Evolutionary conservation across 2,888 invertebrate genomes (phyloP), one percentile per base, ranked within the genome.

Genomic region (Amblyteles armatorius): DNA sequence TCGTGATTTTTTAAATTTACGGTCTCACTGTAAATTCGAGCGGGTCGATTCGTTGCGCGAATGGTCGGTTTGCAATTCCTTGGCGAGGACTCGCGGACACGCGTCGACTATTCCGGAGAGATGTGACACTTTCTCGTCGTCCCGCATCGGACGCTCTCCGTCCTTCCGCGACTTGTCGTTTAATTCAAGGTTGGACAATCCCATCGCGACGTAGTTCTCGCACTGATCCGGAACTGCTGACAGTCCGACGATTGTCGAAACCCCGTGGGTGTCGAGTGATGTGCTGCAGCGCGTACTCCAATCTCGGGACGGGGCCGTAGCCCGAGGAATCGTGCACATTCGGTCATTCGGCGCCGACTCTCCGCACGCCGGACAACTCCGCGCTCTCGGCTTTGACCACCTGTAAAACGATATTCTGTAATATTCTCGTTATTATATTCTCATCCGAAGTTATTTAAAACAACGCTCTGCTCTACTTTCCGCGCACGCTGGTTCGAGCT

Each of bases 251-350:
- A 76, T 71, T 69, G 78, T 29, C 50, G 44, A 52, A 63, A 78
- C 19, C 22, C 50, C 65, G 48, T 22, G 68, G 60, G 44, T 60
- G 57, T 48, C 52, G 26, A 65, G 67, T 22, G 19, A 48, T 65
- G 50, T n/a, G 29, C 16, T 26, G 16, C 11, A 36, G 50, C 26
- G 36, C 63, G 57, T 71, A 71, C 11, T 76, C 55, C 57, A 76
- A 11, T 22, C 71, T 67, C n/a, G 55, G 26, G 57, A 67, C 44
- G 55, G 71, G 74, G 79, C 82, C 79, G 81, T 26, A 78, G 73
- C 80, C 81, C 84, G 44, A 69, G 80, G 13, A 68, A 52, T 57
- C 60, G 77, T 55, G 74, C 6, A 65, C 81, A 84, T 82, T 40
- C 77, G 84, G 73, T 52, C 50, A 77, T 65, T 33, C 19, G 63